Conservation (phyloP, 2,113 vertebrate genomes). For the Diphyllodes magnificus region DNA sequence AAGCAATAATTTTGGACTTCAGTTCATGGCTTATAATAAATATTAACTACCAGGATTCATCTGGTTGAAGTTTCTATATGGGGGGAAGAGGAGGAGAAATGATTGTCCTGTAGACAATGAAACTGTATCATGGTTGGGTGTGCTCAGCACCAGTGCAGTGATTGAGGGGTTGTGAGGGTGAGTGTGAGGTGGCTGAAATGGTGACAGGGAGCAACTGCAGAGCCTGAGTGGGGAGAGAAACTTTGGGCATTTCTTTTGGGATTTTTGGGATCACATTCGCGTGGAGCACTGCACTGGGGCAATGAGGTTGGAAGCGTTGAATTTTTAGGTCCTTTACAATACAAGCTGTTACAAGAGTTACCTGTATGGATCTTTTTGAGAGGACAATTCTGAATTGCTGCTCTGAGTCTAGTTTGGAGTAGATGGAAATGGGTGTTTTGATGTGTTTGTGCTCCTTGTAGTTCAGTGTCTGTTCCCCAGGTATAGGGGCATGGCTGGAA, state of each 20-base stretch:
- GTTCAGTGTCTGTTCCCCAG: neutral
- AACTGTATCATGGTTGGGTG: accelerated
- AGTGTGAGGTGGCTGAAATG: neutral
- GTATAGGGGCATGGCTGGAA: neutral
- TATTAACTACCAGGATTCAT: neutral
- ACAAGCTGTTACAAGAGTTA: neutral
- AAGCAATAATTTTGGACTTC: neutral
- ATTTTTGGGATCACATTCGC: neutral
- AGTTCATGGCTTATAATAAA: neutral
- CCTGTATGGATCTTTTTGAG: neutral
- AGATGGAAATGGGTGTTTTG: neutral
- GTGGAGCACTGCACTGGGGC: neutral
- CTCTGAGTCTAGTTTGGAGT: neutral
- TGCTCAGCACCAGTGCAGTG: neutral
- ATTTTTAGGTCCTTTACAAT: neutral
- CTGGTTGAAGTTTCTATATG: neutral
- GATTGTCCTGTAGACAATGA: accelerated
- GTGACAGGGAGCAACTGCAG: neutral
- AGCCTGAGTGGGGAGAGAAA: neutral
- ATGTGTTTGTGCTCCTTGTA: neutral
- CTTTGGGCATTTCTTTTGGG: neutral
- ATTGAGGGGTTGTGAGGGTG: neutral
- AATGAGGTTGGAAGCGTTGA: neutral
- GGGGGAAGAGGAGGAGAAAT: neutral
- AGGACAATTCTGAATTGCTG: neutral